Percentiles rank a stretch among this genome's conserved stretches.
phyloP scores from a whole-genome alignment of 1,140 invertebrate species.

The Drosophila repletoides region DNA sequence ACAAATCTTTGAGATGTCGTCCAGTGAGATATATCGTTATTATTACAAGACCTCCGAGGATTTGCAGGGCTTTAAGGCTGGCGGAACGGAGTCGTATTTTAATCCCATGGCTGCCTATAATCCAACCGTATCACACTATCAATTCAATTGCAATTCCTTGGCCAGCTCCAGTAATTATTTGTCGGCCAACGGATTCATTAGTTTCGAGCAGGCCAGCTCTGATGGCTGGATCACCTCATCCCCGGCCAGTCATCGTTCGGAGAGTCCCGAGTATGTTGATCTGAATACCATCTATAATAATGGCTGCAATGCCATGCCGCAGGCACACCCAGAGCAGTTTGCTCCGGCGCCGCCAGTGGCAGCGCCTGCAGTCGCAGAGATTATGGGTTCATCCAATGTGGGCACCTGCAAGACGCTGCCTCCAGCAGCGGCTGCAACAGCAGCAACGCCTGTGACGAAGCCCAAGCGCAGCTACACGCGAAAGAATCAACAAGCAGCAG shows the following conservation, averaged over 20 bases:
- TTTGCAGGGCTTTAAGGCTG: conserved; percentile 71
- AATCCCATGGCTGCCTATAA: conserved; percentile 80
- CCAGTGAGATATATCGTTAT: conserved; percentile 80
- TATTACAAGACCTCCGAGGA: conserved; percentile 81
- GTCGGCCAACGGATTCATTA: conserved; percentile 70
- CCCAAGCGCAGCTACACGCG: conserved; percentile 70
- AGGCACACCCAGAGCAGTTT: conserved; percentile 34
- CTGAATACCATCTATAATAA: conserved; percentile 75
- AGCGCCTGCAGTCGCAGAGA: conserved; percentile 12
- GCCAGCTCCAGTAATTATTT: conserved; percentile 68
- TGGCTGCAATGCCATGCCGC: conserved; percentile 28
- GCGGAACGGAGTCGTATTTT: conserved; percentile 61
- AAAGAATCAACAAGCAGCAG: conserved; percentile 48
- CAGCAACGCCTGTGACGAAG: conserved; percentile 30
- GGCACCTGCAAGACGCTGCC: conserved; percentile 65
- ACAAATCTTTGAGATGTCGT: conserved; percentile 50
- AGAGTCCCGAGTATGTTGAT: conserved; percentile 83
- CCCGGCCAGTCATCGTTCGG: conserved; percentile 84
- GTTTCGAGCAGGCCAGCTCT: conserved; percentile 78
- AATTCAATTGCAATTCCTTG: conserved; percentile 64
- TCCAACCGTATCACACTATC: conserved; percentile 65
- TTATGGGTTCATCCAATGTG: conserved; percentile 70
- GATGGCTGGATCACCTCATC: conserved; percentile 86
- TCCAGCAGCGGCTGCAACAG: background rate
- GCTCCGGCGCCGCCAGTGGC: conserved; percentile 2